Conservation (phyloP, 2,888 invertebrate species). For the Deilephila elpenor region DNA sequence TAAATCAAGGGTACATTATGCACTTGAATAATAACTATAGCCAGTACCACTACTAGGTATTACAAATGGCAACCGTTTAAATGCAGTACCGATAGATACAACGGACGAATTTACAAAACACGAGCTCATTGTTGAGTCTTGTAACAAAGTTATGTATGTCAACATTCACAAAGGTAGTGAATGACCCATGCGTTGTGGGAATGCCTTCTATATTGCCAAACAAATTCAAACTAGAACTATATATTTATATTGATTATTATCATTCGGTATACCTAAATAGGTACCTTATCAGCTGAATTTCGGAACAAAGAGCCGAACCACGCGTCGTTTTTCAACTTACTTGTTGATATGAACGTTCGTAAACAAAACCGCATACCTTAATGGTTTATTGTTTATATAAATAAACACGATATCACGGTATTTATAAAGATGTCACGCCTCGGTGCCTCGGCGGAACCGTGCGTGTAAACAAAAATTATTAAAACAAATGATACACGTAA, state of each 20-base stretch:
- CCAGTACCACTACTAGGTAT: background rate
- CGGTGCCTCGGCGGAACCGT: constrained; percentile 1
- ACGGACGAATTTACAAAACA: constrained; percentile 57
- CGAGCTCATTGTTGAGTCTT: constrained; percentile 51
- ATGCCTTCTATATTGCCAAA: background rate
- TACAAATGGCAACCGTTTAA: constrained; percentile 52
- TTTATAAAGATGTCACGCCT: constrained; percentile 26
- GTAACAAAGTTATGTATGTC: constrained; percentile 48
- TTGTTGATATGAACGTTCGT: constrained; percentile 5
- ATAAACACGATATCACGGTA: constrained; percentile 19
- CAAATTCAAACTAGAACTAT: too few relatives aligned
- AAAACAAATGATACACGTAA: background rate
- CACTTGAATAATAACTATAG: too few relatives aligned
- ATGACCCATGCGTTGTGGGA: background rate
- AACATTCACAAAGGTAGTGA: constrained; percentile 46
- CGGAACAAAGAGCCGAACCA: background rate
- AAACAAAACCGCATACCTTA: constrained; percentile 18
- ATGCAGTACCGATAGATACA: constrained; percentile 43
- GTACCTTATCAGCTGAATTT: background rate
- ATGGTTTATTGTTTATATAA: constrained; percentile 24
- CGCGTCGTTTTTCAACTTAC: background rate
- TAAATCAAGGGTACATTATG: too few relatives aligned
- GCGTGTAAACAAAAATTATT: constrained; percentile 13
- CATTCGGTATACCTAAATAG: background rate
- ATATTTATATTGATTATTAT: background rate